Evolutionary conservation across 2,113 vertebrate species (phyloP), one percentile per base, ranked within the genome.

Genomic region (Protomyctophum bolini): DNA sequence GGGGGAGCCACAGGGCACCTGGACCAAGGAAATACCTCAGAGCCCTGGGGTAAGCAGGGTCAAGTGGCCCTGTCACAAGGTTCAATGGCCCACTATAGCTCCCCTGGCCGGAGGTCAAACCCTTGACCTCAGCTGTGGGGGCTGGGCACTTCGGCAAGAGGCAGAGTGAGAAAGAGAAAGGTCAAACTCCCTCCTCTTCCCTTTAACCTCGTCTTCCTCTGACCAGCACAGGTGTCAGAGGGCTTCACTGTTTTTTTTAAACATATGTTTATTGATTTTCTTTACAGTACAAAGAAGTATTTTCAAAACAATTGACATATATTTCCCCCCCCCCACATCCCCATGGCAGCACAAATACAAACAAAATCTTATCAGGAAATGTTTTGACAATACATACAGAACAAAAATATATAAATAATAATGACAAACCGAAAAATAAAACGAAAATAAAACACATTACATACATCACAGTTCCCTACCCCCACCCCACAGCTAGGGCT

Each of bases 51-150:
- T 85, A 89, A 91, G 83, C 80, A 66, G 83, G 91, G 91, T 93
- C 90, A 92, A 92, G 92, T 92, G 89, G 84, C 73, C 33, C 82
- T 85, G 89, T 91, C 89, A 79, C 87, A 73, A 79, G 70, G 87
- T 88, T 88, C 87, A 88, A 79, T 54, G 61, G 68, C 75, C 84
- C 60, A 81, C 85, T 88, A 89, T 91, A 89, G 83, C 60, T 72
- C 72, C 49, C 65, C 15, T 49, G 76, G 62, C 72, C 58, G 54
- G 46, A 71, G 90, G 85, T 87, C 84, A 87, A 83, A 86, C 70
- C 74, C 75, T 86, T 90, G 89, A 93, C 91, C 91, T 84, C 68
- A 71, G 52, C 70, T 74, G 76, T 11, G 28, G 33, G 33, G 33
- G 75, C 73, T 11, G 56, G 70, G 86, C 70, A 81, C 74, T 81